phyloP scores from a whole-genome alignment of 2,888 invertebrate genomes.

The Seladonia tumulorum region DNA sequence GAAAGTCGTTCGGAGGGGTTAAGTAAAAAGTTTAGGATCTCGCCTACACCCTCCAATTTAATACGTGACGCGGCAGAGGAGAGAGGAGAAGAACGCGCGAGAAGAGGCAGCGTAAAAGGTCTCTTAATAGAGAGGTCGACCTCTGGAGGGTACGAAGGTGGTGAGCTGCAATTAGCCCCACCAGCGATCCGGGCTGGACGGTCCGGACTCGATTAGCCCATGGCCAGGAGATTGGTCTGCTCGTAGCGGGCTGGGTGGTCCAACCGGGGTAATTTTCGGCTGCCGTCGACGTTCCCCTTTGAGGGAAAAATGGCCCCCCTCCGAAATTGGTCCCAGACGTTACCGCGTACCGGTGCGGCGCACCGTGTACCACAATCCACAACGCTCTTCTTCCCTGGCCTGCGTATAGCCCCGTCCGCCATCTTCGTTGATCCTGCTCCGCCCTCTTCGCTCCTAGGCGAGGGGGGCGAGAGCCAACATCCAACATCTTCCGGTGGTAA shows the following conservation, averaged over 20 bases:
- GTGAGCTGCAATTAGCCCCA: conserved; percentile 81
- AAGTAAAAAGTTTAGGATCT: conserved; percentile 57
- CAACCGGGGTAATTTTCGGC: conserved; percentile 80
- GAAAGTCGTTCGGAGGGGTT: conserved; percentile 51
- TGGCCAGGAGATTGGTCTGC: conserved; percentile 81
- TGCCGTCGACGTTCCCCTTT: conserved; percentile 72
- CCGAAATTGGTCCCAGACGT: conserved; percentile 73
- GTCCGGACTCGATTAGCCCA: conserved; percentile 79
- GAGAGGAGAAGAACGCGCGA: conserved; percentile 32
- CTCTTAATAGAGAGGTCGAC: conserved; percentile 76
- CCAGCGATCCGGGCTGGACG: conserved; percentile 61
- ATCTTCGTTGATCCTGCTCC: conserved; percentile 15
- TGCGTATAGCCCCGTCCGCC: conserved; percentile 19
- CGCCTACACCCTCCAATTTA: conserved; percentile 71
- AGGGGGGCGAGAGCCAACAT: conserved; percentile 3
- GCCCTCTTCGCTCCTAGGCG: background rate
- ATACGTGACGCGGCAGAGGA: conserved; percentile 68
- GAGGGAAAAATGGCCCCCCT: conserved; percentile 78
- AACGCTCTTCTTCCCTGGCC: background rate
- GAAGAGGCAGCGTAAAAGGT: conserved; percentile 66
- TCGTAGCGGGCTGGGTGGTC: conserved; percentile 80
- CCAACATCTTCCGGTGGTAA: conserved; percentile 46
- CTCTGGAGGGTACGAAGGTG: conserved; percentile 71
- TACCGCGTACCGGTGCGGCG: conserved; percentile 29
- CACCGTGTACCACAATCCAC: background rate